phyloP scores from a whole-genome alignment of 2,113 vertebrate genomes.

The Clarias macrocephalus region DNA sequence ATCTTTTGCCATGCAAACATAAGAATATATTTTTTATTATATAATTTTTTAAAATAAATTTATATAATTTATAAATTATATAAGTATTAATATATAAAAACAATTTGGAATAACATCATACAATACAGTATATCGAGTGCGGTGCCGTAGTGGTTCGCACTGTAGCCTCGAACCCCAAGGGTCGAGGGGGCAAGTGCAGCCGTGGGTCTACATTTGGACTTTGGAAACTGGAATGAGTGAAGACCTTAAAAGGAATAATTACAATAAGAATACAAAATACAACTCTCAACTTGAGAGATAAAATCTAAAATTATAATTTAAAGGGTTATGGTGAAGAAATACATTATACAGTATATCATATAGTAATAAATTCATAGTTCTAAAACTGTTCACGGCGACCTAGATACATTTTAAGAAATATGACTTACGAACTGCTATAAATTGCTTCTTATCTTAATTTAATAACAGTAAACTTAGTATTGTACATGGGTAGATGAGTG shows the following conservation, averaged over 20 bases:
- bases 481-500: background rate
- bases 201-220: no score
- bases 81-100: background rate
- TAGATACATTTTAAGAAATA: background rate
- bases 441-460: background rate
- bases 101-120: background rate
- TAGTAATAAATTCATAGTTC: background rate
- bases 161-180: no score
- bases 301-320: background rate
- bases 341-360: background rate
- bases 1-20: background rate
- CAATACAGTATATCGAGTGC: no score
- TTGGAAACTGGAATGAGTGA: background rate
- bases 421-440: background rate
- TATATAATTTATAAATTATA: no score
- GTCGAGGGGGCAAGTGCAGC: no score
- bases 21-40: no score
- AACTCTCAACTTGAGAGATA: background rate
- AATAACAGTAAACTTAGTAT: background rate
- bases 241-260: background rate
- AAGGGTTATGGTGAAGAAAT: background rate
- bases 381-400: background rate
- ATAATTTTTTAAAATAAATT: no score
- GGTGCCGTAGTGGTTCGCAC: no score
- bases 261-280: background rate